Base-by-base conservation (phyloP, 2,888 invertebrate genomes). In the Therioaphis trifolii region DNA sequence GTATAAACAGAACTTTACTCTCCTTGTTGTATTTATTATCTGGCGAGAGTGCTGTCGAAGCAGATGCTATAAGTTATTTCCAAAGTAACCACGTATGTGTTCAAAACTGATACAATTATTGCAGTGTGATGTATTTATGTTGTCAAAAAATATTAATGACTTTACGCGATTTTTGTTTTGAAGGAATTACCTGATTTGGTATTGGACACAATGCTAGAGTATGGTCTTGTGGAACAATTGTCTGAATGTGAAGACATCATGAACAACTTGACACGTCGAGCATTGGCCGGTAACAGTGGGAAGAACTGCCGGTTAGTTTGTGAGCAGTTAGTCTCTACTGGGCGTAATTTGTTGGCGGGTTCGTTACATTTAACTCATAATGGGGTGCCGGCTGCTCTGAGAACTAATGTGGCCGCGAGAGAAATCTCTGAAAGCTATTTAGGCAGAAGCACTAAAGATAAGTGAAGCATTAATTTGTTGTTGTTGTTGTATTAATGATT, bases 161-260 rank as follows among this genome's bases (percentile, higher is more conserved):
- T 69, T 24, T 14, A 27, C 0, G 7, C 43, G 3, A 49, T 18
- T 40, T 52, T 0, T 49, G 21, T 66, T 74, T 66, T 24, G 7
- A 46, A 82, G 82, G 82, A 27, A 49, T 2, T 82, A 72, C 82
- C 82, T 11, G 82, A 82, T 74, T 46, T 52, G n/a, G 82, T 82
- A 35, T 74, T 82, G 40, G 82, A 82, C 18, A 82, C 82, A 35
- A 82, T 82, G 40, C 82, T 82, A n/a, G 82, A 82, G 18, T 82
- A 82, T 40, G 82, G 82, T 21, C 35, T 82, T 4, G 72, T 82
- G 24, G 82, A 82, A 63, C 82, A 82, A 63, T 74, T 82, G 14
- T 11, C 24, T 29, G 72, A 82, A 24, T 63, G 74, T 40, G 72
- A 74, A 72, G 72, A 82, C 11, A 52, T 82, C n/a, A 63, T 82